Evolutionary conservation across 2,797 vertebrate genomes (phyloP), one percentile per base, ranked within the genome.

Genomic region (Eutrigla gurnardus): DNA sequence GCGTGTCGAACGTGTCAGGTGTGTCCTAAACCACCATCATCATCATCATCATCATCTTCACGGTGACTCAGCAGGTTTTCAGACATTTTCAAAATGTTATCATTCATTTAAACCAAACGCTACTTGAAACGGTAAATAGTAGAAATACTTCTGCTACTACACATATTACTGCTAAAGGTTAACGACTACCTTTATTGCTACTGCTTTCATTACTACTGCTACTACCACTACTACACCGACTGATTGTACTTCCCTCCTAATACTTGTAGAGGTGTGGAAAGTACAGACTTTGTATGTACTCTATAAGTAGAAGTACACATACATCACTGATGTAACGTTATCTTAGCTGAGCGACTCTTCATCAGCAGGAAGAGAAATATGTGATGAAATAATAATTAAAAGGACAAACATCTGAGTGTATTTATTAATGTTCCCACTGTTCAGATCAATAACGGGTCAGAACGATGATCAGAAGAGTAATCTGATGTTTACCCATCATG

Each of bases 61-160:
- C 7, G 0, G 25, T 70, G 65, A 74, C 60, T 75, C 54, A 33
- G n/a, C 61, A 60, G 32, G 1, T 71, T 47, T 18, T 18, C 25
- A 42, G 14, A 15, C 53, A 13, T 3, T 7, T 39, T 65, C 33
- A 25, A 54, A 25, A 6, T 25, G 12, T 42, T 62, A 62, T 36
- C 9, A 6, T n/a, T 37, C 7, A 25, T 50, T n/a, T 8, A 5
- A n/a, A 5, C n/a, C 10, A 18, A 43, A 10, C 50, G 1, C 2
- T 40, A 17, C 54, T 59, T 59, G 42, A 18, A 59, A 18, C 18
- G 7, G 36, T 18, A 15, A 35, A 54, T 15, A 33, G 11, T 13
- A 57, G 36, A 5, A 6, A 36, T 37, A 36, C 15, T 15, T 37
- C 35, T 9, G 45, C 45, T 46, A 46, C 15, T 25, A 46, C 45